These are phyloP conservation scores for Morpho achilles DNA, from an alignment of 2,888 invertebrate genomes.

Conservation along the genomic window DNA sequence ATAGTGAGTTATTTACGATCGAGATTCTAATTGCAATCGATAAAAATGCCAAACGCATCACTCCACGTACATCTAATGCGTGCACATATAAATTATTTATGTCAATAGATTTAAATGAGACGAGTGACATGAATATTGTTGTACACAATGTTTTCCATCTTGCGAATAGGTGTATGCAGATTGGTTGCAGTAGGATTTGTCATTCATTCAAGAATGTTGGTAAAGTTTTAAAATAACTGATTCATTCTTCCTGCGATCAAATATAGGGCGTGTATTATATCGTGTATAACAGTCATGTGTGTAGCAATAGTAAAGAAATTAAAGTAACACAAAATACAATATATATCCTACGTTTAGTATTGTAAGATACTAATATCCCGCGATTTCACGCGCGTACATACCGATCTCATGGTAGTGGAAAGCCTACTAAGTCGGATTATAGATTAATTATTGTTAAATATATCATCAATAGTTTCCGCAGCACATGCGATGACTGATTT, in stretches of 20 bases:
- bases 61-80: constrained; percentile 33
- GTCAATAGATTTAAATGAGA: constrained; percentile 33
- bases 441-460: no score
- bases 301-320: no score
- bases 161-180: constrained; percentile 14
- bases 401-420: no score
- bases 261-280: not conserved
- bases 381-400: no score
- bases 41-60: constrained; percentile 37
- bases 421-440: no score
- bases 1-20: constrained; percentile 30
- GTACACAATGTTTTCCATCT: constrained; percentile 16
- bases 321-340: no score
- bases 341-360: no score
- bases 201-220: constrained; percentile 18
- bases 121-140: constrained; percentile 33
- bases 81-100: constrained; percentile 37
- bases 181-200: constrained; percentile 7
- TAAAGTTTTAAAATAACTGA: not conserved
- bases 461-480: no score
- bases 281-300: no score
- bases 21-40: constrained; percentile 34
- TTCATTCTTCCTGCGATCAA: not conserved
- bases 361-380: no score
- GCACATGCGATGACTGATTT: no score